A percentile compares a stretch with the other conserved stretches of the same genome.
Conservation (phyloP, 2,113 vertebrate genomes). For the Peromyscus polionotus region DNA sequence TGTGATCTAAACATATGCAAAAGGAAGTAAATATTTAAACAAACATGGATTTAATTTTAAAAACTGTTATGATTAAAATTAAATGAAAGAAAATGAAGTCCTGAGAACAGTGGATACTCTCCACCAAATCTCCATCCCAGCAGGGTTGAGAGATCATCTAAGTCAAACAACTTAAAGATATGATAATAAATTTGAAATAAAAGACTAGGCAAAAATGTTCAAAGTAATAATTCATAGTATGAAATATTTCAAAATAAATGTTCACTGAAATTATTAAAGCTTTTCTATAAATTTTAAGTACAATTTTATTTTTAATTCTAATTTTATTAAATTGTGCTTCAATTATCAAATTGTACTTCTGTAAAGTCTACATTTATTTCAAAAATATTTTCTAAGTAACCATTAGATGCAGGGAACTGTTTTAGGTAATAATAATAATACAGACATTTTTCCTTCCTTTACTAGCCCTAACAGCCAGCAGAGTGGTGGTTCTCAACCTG, state of each 20-base stretch:
- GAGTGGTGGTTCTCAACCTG: neutral
- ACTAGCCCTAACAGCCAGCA: neutral
- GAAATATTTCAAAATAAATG: neutral
- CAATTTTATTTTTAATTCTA: neutral
- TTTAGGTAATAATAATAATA: neutral
- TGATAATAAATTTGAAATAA: neutral
- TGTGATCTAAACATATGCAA: constrained; percentile 66
- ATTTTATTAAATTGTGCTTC: constrained; percentile 34
- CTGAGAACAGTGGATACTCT: constrained; percentile 25
- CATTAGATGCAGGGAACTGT: neutral
- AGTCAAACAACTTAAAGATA: constrained; percentile 35
- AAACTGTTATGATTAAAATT: constrained; percentile 75
- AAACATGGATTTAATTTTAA: constrained; percentile 80
- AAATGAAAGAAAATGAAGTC: constrained; percentile 61
- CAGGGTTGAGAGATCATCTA: neutral
- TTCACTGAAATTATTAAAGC: neutral
- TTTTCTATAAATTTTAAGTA: constrained; percentile 31
- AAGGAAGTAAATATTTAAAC: constrained; percentile 81
- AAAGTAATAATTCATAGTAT: neutral
- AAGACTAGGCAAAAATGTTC: neutral
- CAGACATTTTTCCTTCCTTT: neutral
- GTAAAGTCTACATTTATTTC: constrained; percentile 41
- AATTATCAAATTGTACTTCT: constrained; percentile 15
- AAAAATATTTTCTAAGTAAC: neutral
- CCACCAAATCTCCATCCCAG: constrained; percentile 11